Conservation (phyloP, 2,888 invertebrate genomes). For the Lithophane leautieri region DNA sequence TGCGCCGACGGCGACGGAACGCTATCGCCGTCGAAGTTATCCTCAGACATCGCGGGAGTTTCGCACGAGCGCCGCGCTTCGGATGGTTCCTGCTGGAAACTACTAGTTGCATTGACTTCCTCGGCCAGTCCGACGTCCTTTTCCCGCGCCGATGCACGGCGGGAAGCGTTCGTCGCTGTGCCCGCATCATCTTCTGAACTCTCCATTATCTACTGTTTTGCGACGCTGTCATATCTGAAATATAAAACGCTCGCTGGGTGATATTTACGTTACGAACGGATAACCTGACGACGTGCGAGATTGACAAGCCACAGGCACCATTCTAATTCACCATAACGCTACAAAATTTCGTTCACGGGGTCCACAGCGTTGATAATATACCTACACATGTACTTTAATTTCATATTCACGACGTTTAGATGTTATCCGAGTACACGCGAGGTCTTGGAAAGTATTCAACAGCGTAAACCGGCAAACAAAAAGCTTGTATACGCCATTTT, state of each 20-base stretch:
- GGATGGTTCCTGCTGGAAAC: constrained; percentile 79
- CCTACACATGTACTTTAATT: constrained; percentile 90
- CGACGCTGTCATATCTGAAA: constrained; percentile 90
- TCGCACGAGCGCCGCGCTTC: constrained; percentile 80
- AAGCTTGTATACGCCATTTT: constrained; percentile 92
- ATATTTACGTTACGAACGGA: constrained; percentile 89
- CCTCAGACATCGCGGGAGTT: constrained; percentile 86
- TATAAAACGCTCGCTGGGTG: constrained; percentile 87
- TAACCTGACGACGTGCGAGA: constrained; percentile 90
- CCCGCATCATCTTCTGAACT: constrained; percentile 90
- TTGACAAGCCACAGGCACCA: constrained; percentile 90
- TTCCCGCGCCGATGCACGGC: constrained; percentile 90
- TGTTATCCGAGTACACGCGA: constrained; percentile 83
- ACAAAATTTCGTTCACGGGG: constrained; percentile 87
- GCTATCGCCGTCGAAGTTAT: constrained; percentile 87
- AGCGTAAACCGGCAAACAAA: constrained; percentile 91
- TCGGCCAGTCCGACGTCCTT: constrained; percentile 84
- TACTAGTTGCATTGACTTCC: constrained; percentile 85
- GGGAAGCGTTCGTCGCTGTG: constrained; percentile 89
- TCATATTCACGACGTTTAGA: constrained; percentile 89
- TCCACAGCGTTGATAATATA: constrained; percentile 88
- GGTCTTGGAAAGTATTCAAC: constrained; percentile 87
- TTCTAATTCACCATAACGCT: constrained; percentile 91
- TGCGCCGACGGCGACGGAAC: constrained; percentile 87
- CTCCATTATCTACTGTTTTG: constrained; percentile 91